A percentile compares a stretch with the other conserved stretches of the same genome.
Conservation (phyloP, 2,888 invertebrate species). For the Eupithecia exiguata region DNA sequence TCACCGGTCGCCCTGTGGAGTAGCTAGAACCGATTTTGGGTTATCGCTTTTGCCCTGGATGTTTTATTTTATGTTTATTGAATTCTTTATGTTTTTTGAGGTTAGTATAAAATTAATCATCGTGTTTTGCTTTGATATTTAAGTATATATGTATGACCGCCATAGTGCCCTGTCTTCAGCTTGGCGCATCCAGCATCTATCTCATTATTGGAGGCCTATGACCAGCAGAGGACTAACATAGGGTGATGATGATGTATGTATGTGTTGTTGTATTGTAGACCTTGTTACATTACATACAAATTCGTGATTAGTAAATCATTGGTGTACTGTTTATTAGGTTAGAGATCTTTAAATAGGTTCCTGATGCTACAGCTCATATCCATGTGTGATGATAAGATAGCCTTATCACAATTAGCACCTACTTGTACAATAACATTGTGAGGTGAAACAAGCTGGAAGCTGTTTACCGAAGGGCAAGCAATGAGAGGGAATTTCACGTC, state of each 20-base stretch:
- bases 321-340: background rate
- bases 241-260: too few relatives aligned
- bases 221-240: too few relatives aligned
- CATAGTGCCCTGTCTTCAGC: too few relatives aligned
- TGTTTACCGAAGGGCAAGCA: conserved; percentile 70
- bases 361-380: background rate
- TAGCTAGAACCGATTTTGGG: conserved; percentile 49
- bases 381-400: conserved; percentile 36
- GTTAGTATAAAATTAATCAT: conserved; percentile 5
- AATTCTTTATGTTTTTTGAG: conserved; percentile 4
- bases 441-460: conserved; percentile 67
- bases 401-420: conserved; percentile 35
- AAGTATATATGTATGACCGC: too few relatives aligned
- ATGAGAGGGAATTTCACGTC: conserved; percentile 75
- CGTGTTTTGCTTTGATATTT: background rate
- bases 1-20: conserved; percentile 42
- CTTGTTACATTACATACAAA: background rate
- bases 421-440: conserved; percentile 39
- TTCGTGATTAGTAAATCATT: too few relatives aligned
- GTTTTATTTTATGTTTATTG: conserved; percentile 41
- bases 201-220: too few relatives aligned
- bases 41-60: conserved; percentile 52
- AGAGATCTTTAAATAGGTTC: background rate
- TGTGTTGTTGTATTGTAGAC: background rate
- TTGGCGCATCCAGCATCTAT: too few relatives aligned